Base-by-base conservation (phyloP, 2,113 vertebrate genomes). In the Raja brachyura region DNA sequence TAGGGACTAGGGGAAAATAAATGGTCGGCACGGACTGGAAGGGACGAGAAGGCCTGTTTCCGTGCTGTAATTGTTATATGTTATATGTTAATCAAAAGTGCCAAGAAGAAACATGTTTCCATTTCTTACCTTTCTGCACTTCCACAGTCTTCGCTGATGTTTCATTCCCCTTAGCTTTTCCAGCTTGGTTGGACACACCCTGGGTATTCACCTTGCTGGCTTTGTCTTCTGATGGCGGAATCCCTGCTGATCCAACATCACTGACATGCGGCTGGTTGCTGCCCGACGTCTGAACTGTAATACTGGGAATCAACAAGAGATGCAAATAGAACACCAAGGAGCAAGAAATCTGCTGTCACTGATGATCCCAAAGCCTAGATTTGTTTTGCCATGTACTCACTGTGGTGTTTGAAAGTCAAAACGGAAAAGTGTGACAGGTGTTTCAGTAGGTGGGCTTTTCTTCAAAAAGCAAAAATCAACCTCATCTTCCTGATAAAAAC, bases 381-480 rank as follows among this genome's bases (percentile, higher is more conserved):
- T 33, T 85, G 31, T 63, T 88, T 88, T 88, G 28, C 7, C 25
- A 63, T 76, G 94, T 93, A 96, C 97, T 97, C 94, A 98, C 97
- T 94, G 93, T 48, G 94, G 93, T 31, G 90, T 93, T 81, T 61
- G 16, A 76, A 97, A 95, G 88, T 98, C 95, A 94, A 98, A 94
- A 94, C 97, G 94, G 11, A 98, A 95, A 86, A 97, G 94, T 5
- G 96, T 96, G 93, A 97, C 95, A 18, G 96, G 96, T 18, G 94
- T 94, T 20, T 95, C 95, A 93, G 94, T 95, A 0, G 81, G 94
- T 61, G 96, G 96, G 1, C 86, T 94, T 93, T 95, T 97, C 48
- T 95, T 97, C 93, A 98, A 93, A 93, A 97, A 96, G 93, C 97
- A 98, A 93, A 96, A 97, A 94, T 96, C 96, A 16, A 96, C 63